Evolutionary conservation across 1,140 invertebrate species (phyloP), one percentile per base, ranked within the genome.

Genomic region (Apocrypta bakeri): DNA sequence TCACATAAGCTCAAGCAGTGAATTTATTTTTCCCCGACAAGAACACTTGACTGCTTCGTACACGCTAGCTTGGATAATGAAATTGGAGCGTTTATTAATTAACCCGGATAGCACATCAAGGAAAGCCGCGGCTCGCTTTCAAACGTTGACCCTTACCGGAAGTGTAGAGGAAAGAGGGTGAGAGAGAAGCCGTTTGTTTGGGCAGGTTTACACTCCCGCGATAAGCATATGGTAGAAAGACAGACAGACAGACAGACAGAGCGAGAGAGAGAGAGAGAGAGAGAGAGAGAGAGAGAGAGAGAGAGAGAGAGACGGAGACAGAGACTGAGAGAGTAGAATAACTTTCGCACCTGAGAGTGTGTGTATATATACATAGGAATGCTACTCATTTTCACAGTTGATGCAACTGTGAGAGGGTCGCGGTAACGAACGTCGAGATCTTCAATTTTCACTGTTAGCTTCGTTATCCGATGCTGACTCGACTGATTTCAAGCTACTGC

Each of bases 1-100:
- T 21, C 17, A 21, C 17, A 17, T 7, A 21, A 0, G 14, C 21
- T n/a, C n/a, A n/a, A n/a, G 21, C 21, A 7, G 17, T n/a, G 25
- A 25, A 2, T 14, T 27, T 84, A 86, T 87, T 85, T 84, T 85
- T 86, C 87, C 83, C 72, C 3, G 80, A 33, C 27, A 17, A 17
- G 33, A 64, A 66, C 40, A 63, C 33, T 63, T 12, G 24, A 29
- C n/a, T 56, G 9, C 24, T n/a, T n/a, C 21, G 3, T 63, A 24
- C 61, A 17, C 48, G 25, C 48, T 73, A 63, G 29, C 29, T 72
- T 73, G 61, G 76, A 78, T 84, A 80, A 79, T 85, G 76, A 85
- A 85, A 85, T 81, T 85, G 73, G 84, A 79, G 66, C 77, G 63
- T 79, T 85, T 85, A 85, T 80, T 85, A 82, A 83, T 83, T 83